Evolutionary conservation across 2,888 invertebrate genomes (phyloP).

Genomic region (Prosopocoilus inquinatus): DNA sequence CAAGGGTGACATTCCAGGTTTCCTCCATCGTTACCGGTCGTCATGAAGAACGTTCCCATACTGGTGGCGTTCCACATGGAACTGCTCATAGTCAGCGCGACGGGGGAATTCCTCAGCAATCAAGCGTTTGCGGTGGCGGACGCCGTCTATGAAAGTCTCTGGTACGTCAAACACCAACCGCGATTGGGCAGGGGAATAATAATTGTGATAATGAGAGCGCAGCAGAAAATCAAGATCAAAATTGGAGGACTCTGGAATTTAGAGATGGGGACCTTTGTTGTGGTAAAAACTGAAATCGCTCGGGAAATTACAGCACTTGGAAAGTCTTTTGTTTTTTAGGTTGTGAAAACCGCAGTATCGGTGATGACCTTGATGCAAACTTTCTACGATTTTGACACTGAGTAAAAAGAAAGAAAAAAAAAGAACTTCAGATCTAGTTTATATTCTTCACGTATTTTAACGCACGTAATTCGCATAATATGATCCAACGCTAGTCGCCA

Average conservation of each 20-base stretch:
- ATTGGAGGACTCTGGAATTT: not conserved
- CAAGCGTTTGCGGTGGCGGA: not conserved
- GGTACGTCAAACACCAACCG: not conserved
- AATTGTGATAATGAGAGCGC: not conserved
- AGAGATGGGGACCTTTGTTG: not conserved
- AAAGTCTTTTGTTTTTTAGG: not conserved
- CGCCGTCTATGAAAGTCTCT: not conserved
- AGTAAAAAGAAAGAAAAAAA: too few species aligned
- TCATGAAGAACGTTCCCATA: not conserved
- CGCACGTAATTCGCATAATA: too few species aligned
- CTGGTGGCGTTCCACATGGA: not conserved
- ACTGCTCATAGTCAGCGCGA: not conserved
- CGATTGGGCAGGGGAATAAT: not conserved
- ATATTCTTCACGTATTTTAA: too few species aligned
- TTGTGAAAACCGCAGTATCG: not conserved
- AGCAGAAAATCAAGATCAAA: not conserved
- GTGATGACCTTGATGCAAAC: not conserved
- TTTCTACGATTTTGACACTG: not conserved
- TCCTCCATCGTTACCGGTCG: not conserved
- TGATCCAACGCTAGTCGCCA: too few species aligned
- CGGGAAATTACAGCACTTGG: not conserved
- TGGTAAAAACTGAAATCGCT: not conserved
- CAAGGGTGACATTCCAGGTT: not conserved
- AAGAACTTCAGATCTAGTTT: too few species aligned
- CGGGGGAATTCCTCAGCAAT: not conserved